Evolutionary conservation across 37 sponge, comb jelly and placozoan genomes (phyloP), one percentile per base, ranked within the genome.

Genomic region (Geodia barretti): DNA sequence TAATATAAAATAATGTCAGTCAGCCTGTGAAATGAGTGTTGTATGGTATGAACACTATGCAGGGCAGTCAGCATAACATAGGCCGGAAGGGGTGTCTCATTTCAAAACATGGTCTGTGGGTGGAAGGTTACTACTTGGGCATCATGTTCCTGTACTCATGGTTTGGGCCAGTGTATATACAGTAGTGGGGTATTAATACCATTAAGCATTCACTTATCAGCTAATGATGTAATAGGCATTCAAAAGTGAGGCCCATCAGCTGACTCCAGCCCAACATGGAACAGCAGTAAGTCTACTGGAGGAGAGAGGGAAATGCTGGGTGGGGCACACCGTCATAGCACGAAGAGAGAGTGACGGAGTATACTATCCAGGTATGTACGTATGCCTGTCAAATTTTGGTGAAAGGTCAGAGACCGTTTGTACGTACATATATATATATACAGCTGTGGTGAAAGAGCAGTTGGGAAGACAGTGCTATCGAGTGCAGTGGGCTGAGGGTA

Each of bases 271-370:
- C 40, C 87, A 73, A 68, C 66, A 87, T 65, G 32, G 60, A 23
- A 73, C 31, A 11, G 84, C 74, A 30, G 67, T 90, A 30, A 69
- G 60, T 58, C 79, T 62, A 62, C 78, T 94, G 30, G 25, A 41
- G 62, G 60, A n/a, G 30, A 79, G 41, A 70, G 87, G 90, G 38
- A 41, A 83, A 64, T 72, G 74, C 28, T 87, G 91, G 94, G 66
- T 94, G 24, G 92, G 88, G 14, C 79, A 87, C 39, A 73, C 76
- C 3, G 81, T 87, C 2, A 66, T 94, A 5, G 91, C 85, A 26
- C 39, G 94, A 34, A 68, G 41, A 0, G 85, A 90, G 33, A 68
- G 24, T 5, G 88, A 86, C 43, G 88, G 88, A 1, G 43, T 90
- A 31, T 94, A 75, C 76, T 78, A 90, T 34, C 94, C 79, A 33